Percentiles rank a stretch among this genome's conserved stretches.
Evolutionary conservation across 2,113 vertebrate genomes (phyloP).

Genomic region (Hypanus sabinus): DNA sequence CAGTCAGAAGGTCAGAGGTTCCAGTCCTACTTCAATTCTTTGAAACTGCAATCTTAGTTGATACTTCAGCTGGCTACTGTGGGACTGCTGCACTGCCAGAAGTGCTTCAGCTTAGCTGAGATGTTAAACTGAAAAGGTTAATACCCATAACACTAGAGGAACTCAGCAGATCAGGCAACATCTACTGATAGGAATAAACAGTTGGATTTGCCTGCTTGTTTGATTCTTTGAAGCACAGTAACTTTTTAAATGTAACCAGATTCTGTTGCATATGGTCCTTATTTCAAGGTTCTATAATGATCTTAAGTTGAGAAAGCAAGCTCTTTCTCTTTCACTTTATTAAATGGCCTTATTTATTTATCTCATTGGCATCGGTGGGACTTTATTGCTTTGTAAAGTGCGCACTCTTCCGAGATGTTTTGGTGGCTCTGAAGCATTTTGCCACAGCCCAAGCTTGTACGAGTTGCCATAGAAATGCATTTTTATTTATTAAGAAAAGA

Average conservation of each 20-base stretch:
- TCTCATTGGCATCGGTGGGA: background rate
- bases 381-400: too few relatives aligned
- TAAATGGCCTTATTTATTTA: background rate
- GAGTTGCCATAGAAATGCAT: background rate
- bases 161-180: too few relatives aligned
- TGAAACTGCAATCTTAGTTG: background rate
- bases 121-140: background rate
- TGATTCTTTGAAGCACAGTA: background rate
- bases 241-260: background rate
- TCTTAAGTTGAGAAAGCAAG: background rate
- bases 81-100: background rate
- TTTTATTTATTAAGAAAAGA: too few relatives aligned
- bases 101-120: background rate
- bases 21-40: background rate
- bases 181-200: too few relatives aligned
- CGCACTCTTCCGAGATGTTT: background rate
- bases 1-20: background rate
- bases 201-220: background rate
- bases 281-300: background rate
- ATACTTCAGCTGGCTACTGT: background rate
- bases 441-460: background rate
- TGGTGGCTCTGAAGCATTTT: background rate
- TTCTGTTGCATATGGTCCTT: background rate
- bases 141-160: too few relatives aligned
- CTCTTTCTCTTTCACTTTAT: background rate